Evolutionary conservation across 1,140 invertebrate species (phyloP).

Genomic region (Sitophilus oryzae): DNA sequence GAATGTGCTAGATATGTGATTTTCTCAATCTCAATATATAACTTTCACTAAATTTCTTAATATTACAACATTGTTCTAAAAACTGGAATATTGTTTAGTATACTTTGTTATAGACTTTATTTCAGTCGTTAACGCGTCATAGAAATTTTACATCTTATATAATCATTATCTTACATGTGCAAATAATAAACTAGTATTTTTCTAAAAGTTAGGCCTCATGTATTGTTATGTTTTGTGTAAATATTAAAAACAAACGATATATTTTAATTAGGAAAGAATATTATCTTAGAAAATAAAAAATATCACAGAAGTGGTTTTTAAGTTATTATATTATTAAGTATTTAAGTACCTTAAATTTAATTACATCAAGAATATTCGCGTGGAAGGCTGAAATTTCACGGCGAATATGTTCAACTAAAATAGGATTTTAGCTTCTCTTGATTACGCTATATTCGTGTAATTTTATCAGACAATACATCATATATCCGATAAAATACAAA

Average conservation of each 20-base stretch:
- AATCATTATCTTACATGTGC: not conserved
- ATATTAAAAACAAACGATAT: not conserved
- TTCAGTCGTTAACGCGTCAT: not conserved
- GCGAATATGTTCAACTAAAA: not conserved
- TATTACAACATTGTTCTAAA: conserved; percentile 5
- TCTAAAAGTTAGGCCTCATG: conserved; percentile 7
- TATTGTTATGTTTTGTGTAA: conserved; percentile 5
- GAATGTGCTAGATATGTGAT: conserved; percentile 3
- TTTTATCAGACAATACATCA: too few relatives aligned
- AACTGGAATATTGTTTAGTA: conserved; percentile 8
- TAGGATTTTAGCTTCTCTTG: too few relatives aligned
- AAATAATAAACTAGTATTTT: conserved; percentile 1
- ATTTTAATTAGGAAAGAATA: not conserved
- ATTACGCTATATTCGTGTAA: too few relatives aligned
- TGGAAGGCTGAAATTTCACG: not conserved
- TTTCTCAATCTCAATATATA: conserved; percentile 2
- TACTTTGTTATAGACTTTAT: conserved; percentile 9
- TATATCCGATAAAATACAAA: too few relatives aligned
- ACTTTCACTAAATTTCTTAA: conserved; percentile 5
- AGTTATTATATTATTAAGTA: not conserved
- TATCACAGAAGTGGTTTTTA: conserved; percentile 5
- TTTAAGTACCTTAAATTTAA: not conserved
- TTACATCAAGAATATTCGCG: not conserved
- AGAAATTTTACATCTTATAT: not conserved
- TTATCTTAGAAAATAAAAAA: conserved; percentile 1